Evolutionary conservation across 1,140 invertebrate genomes (phyloP), one percentile per base, ranked within the genome.

Genomic region (Pentalonia nigronervosa): DNA sequence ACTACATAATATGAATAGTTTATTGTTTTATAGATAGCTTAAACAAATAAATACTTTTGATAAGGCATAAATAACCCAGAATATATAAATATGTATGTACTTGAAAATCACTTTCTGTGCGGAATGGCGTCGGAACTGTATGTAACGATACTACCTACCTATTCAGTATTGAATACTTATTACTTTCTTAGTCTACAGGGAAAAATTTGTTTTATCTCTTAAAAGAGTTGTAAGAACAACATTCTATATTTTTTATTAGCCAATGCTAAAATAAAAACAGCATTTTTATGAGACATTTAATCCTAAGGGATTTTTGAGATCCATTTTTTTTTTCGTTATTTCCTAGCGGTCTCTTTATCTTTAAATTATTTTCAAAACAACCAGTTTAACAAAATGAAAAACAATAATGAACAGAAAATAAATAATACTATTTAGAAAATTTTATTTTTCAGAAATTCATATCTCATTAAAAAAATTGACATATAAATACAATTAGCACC

Each of bases 201-300:
- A 56, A 53, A 91, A 76, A 76, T 89, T 47, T 47, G n/a, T 89
- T 89, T 21, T 7, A 89, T 34, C 20, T 53, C n/a, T 36, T 89
- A 89, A 17, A 89, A 87, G 11, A 34, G n/a, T 53, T 36, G 34
- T 53, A 34, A 7, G 47, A 88, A 88, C 45, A 21, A 87, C 30
- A n/a, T 87, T 87, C 47, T 41, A 7, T 86, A 47, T 86, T 47
- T 86, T 76, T 47, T 86, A 47, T 47, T 86, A 86, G 7, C 1
- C 9, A 25, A 47, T 47, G 36, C 34, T 34, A 83, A 83, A 83
- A 83, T 83, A 83, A 83, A 41, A 86, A 45, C 83, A 84, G n/a
- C 84, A 17, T 86, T 47, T 48, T 88, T 88, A 88, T 41, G 30
- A 88, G 86, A 88, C 86, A 87, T n/a, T 30, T 48, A 87, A 48